phyloP scores from a whole-genome alignment of 2,888 invertebrate species.

The Yponomeuta plumbellus region DNA sequence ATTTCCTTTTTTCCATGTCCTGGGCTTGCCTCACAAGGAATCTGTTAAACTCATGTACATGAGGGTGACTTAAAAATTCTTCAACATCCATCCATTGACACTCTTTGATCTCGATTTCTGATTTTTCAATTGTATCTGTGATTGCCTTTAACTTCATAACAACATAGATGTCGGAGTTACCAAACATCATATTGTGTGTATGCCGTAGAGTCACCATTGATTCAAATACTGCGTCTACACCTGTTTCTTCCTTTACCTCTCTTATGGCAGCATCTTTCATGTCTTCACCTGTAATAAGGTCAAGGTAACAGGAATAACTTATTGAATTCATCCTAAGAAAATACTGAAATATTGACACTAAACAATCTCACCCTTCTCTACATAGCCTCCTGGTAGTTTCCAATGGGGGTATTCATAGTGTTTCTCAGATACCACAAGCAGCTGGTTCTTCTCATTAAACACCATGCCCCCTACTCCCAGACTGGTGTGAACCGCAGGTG shows the following conservation, averaged over 20 bases:
- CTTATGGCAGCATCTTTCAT: conserved; percentile 87
- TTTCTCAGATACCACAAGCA: conserved; percentile 89
- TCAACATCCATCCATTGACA: conserved; percentile 89
- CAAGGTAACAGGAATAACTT: neutral
- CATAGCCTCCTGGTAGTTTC: conserved; percentile 96
- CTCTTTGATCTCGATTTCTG: conserved; percentile 85
- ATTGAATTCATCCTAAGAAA: too few species aligned
- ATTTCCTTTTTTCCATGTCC: conserved; percentile 77
- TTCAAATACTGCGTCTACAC: conserved; percentile 84
- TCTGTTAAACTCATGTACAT: conserved; percentile 84
- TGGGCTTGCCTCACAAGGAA: conserved; percentile 80
- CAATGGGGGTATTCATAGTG: conserved; percentile 79
- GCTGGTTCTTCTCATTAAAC: conserved; percentile 83
- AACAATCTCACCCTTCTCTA: conserved; percentile 81
- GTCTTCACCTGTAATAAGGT: conserved; percentile 81
- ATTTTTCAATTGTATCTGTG: conserved; percentile 79
- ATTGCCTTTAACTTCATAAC: conserved; percentile 83
- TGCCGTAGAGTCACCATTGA: conserved; percentile 88
- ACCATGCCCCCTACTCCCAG: conserved; percentile 91
- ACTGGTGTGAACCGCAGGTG: conserved; percentile 86
- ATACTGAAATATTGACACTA: too few species aligned
- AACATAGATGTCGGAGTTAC: conserved; percentile 91
- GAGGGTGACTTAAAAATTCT: conserved; percentile 82
- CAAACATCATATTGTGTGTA: conserved; percentile 83
- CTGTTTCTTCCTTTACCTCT: conserved; percentile 95